Conservation (phyloP, 2,113 vertebrate genomes). For the Gnathonemus echidnorhynchus region DNA sequence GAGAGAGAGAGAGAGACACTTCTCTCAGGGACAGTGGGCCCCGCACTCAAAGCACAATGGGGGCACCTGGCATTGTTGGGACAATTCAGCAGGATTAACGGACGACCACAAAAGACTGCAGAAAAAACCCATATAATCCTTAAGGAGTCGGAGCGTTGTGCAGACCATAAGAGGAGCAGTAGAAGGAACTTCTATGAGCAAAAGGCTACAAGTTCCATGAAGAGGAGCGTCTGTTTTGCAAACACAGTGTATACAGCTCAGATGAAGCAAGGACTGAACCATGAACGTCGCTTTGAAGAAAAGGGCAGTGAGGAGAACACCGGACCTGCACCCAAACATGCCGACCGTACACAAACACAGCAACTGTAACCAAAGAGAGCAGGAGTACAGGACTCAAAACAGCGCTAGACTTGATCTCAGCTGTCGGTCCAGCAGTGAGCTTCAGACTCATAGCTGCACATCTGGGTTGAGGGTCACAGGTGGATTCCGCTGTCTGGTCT, state of each 20-base stretch:
- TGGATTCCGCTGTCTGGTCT: background rate
- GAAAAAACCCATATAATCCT: background rate
- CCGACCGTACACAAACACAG: background rate
- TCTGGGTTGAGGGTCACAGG: background rate
- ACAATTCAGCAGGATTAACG: background rate
- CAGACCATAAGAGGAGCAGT: background rate
- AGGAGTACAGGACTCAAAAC: background rate
- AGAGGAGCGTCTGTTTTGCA: background rate
- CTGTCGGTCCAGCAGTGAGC: background rate
- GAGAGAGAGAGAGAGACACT: background rate
- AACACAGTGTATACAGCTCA: background rate
- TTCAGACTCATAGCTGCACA: background rate
- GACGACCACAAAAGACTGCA: background rate
- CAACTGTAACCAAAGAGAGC: background rate
- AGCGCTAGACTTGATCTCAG: background rate
- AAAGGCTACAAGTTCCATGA: background rate
- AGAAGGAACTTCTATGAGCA: background rate
- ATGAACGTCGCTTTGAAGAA: background rate
- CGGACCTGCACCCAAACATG: background rate
- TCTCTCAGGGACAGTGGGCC: constrained; percentile 21
- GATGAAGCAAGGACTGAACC: background rate
- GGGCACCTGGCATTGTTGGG: background rate
- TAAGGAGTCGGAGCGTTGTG: background rate
- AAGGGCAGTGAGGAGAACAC: background rate
- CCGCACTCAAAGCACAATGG: constrained; percentile 19